Conservation (phyloP, 2,888 invertebrate species). For the Stenotaenia linearis region DNA sequence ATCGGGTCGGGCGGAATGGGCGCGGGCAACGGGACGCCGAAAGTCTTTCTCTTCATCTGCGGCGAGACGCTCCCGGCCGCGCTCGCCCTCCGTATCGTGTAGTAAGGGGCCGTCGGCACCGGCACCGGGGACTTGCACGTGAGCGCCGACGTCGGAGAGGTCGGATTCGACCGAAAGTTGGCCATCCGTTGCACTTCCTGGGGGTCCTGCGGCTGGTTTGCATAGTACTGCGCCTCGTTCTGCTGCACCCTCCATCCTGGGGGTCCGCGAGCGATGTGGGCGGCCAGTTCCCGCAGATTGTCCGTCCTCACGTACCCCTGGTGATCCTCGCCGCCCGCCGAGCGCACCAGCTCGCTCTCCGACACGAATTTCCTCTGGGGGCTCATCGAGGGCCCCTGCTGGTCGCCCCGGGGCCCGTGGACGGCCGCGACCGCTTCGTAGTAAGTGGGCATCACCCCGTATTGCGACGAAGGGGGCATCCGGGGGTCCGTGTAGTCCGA, state of each 20-base stretch:
- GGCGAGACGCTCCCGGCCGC: conserved; percentile 61
- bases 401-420: conserved; percentile 35
- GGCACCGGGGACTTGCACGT: not conserved
- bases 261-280: conserved; percentile 57
- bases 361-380: conserved; percentile 73
- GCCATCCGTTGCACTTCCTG: not conserved
- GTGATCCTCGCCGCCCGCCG: conserved; percentile 53
- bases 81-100: conserved; percentile 13
- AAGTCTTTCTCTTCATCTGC: conserved; percentile 54
- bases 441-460: not conserved
- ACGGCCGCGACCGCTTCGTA: conserved; percentile 30
- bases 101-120: not conserved
- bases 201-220: conserved; percentile 45
- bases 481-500: conserved; percentile 6
- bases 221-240: conserved; percentile 50
- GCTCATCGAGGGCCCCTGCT: conserved; percentile 50
- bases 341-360: conserved; percentile 70
- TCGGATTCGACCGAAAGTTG: conserved; percentile 63
- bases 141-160: conserved; percentile 59
- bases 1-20: conserved; percentile 30
- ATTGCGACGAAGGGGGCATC: not conserved
- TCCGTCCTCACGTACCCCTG: conserved; percentile 48
- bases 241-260: conserved; percentile 58
- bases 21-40: conserved; percentile 39
- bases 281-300: conserved; percentile 80